Evolutionary conservation across 1,140 invertebrate species (phyloP), one percentile per base, ranked within the genome.

Genomic region (Thaumetopoea pityocampa): DNA sequence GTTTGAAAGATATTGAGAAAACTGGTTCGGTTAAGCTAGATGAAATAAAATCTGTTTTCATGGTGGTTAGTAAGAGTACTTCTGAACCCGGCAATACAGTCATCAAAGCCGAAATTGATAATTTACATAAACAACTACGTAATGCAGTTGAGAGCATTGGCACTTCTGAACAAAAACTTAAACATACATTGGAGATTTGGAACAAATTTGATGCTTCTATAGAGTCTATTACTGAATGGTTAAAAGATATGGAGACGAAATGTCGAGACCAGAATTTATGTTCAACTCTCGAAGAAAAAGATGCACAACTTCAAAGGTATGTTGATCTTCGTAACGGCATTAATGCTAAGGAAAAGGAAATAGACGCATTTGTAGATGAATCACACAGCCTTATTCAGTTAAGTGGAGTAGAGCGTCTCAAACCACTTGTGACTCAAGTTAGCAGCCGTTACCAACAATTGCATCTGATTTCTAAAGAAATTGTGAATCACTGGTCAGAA

Each of bases 361-460:
- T 98, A 42, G 96, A 98, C 81, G 87, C 89, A 14, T 97, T 98
- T 74, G 90, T 96, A 5, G 96, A 98, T 79, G 91, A 92, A 52
- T 94, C 94, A n/a, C 95, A 98, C 69, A 89, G 89, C 12, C 84
- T 98, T 28, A 88, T 97, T 0, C 93, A 96, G 67, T 87, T 90
- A 1, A 96, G 93, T 76, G 91, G 91, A 1, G 93, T 95, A 1
- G 94, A 96, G 51, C 89, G 93, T 32, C 89, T 98, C 3, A 96
- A 96, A 70, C 93, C 94, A 4, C 85, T 96, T 34, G 92, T 97
- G 9, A 93, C 94, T 0, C 96, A 98, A 86, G 91, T 97, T 7
- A 96, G 92, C 56, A 96, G 92, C 62, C 89, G 93, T 58, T 98
- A 98, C 72, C 94, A 97, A 77, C 87, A 93, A 29, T 80, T 98